These are phyloP conservation scores for Philaenus spumarius DNA, from an alignment of 1,140 invertebrate genomes.

Conservation along the genomic window DNA sequence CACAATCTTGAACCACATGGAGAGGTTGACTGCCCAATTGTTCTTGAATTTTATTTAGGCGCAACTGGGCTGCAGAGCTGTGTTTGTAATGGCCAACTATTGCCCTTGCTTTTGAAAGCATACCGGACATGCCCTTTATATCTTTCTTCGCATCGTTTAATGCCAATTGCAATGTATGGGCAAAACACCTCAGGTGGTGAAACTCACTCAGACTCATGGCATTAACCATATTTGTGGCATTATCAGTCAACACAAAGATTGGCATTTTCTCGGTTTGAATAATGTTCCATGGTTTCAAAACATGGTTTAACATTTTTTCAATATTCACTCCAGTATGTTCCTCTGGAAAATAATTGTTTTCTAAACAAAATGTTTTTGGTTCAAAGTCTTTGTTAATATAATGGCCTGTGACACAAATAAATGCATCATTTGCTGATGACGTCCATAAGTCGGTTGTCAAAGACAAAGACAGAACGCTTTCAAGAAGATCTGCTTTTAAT, in stretches of 20 bases:
- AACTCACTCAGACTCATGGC: too few relatives aligned
- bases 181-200: too few relatives aligned
- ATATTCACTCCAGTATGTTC: conserved; percentile 8
- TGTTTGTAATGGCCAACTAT: conserved; percentile 15
- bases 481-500: background rate
- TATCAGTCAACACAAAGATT: conserved; percentile 26
- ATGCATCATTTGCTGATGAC: conserved; percentile 22
- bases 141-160: conserved; percentile 15
- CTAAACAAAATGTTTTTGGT: conserved; percentile 11
- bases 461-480: conserved; percentile 4
- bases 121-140: background rate
- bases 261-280: conserved; percentile 22
- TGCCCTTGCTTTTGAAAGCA: conserved; percentile 8
- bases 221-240: too few relatives aligned
- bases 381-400: conserved; percentile 26
- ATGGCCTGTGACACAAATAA: conserved; percentile 25
- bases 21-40: background rate
- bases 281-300: conserved; percentile 27
- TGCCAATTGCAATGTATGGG: conserved; percentile 20
- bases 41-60: conserved; percentile 2
- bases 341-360: conserved; percentile 9
- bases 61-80: background rate
- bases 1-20: conserved; percentile 8
- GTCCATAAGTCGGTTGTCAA: conserved; percentile 29
- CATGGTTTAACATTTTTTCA: conserved; percentile 13